phyloP scores from a whole-genome alignment of 2,888 invertebrate species.

The Lutraria lutraria region DNA sequence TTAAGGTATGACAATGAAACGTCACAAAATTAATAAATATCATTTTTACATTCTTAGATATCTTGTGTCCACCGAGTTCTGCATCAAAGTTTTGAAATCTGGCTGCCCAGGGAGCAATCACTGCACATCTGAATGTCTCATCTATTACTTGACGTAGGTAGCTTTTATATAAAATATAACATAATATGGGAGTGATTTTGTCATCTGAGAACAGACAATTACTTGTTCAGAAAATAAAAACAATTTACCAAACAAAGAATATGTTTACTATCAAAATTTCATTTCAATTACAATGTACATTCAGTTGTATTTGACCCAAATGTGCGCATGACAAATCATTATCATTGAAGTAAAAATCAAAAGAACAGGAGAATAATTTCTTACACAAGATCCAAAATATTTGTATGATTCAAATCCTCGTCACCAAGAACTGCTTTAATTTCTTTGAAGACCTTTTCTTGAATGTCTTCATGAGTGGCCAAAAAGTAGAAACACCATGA shows the following conservation, averaged over 20 bases:
- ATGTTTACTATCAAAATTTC: not conserved
- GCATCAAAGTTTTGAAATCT: slow-evolving; percentile 84
- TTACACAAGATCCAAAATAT: slow-evolving; percentile 74
- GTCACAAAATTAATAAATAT: no score
- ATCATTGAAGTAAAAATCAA: not conserved
- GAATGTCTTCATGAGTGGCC: slow-evolving; percentile 83
- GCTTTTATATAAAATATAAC: no score
- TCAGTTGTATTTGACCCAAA: not conserved
- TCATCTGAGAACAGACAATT: not conserved
- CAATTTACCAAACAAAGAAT: not conserved
- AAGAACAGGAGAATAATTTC: slow-evolving; percentile 6
- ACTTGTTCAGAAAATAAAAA: not conserved
- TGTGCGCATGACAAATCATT: not conserved
- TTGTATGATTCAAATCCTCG: slow-evolving; percentile 72
- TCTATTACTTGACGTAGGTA: slow-evolving; percentile 86
- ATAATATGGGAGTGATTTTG: not conserved
- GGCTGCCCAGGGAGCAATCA: slow-evolving; percentile 85
- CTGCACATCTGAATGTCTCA: slow-evolving; percentile 85
- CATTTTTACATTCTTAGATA: slow-evolving; percentile 84
- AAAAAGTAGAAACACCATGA: slow-evolving; percentile 86
- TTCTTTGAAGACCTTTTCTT: slow-evolving; percentile 84
- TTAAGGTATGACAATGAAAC: no score
- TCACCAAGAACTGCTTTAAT: slow-evolving; percentile 74
- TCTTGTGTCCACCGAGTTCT: slow-evolving; percentile 85
- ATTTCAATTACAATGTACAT: not conserved